These are phyloP conservation scores for Chlamydotis undulata DNA, from an alignment of 2,113 vertebrate species.

Conservation along the genomic window DNA sequence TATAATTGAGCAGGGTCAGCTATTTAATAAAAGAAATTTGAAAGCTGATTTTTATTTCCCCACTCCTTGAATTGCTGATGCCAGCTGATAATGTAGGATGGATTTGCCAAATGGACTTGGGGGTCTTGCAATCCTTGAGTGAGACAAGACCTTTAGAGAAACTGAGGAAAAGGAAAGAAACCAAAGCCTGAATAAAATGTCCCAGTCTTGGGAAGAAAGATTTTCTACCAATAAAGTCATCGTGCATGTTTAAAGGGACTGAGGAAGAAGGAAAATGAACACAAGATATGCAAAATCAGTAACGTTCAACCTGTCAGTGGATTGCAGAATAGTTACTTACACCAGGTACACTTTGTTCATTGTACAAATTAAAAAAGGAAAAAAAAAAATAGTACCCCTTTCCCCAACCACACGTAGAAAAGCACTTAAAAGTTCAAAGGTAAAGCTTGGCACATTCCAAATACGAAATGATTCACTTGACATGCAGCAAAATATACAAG, in stretches of 20 bases:
- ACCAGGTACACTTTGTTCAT: conserved; percentile 73
- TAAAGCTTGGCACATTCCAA: conserved; percentile 84
- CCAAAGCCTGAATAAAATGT: conserved; percentile 39
- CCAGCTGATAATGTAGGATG: not conserved
- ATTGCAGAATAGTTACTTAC: conserved; percentile 65
- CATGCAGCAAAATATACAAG: conserved; percentile 89
- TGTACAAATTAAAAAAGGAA: conserved; percentile 76
- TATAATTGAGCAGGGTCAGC: not conserved
- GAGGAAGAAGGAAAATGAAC: conserved; percentile 74
- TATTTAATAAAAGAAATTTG: not conserved
- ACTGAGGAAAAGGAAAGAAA: conserved; percentile 22
- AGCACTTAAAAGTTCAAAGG: conserved; percentile 83
- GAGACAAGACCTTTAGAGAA: conserved; percentile 9
- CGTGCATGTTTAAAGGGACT: conserved; percentile 22
- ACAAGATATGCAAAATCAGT: conserved; percentile 96
- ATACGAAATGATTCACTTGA: conserved; percentile 87
- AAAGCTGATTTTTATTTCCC: not conserved
- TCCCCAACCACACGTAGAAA: conserved; percentile 75
- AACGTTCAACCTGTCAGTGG: conserved; percentile 70
- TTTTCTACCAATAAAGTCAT: conserved; percentile 29
- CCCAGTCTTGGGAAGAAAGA: conserved; percentile 46
- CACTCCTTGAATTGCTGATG: not conserved
- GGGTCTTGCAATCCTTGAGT: not conserved
- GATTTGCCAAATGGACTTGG: conserved; percentile 3
- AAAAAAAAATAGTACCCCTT: conserved; percentile 71